Evolutionary conservation across 2,113 vertebrate genomes (phyloP), one percentile per base, ranked within the genome.

Genomic region (Paradoxurus hermaphroditus): DNA sequence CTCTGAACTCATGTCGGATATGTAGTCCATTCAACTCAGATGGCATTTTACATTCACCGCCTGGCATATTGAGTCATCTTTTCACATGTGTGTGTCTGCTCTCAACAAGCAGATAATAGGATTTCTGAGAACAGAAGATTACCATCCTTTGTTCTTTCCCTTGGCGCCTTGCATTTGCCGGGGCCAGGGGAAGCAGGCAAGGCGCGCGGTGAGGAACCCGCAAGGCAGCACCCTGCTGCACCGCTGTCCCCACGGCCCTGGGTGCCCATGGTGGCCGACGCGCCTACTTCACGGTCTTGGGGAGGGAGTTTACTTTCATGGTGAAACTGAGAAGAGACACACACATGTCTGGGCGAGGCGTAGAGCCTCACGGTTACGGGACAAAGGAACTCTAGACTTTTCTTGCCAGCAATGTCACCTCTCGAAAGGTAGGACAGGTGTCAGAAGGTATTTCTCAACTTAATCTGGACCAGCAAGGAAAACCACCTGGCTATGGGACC

Each of bases 11-110:
- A 90, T 95, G 90, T 98, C 51, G 77, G 97, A 94, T 98, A 89
- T 79, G 94, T 91, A 87, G 81, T 51, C 97, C 93, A 88, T 95
- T 97, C 92, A 68, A 46, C 81, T 94, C 84, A 23, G 91, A 97
- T 95, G 97, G 93, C 96, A 96, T 94, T 96, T 97, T 88, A 97
- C 97, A 98, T 97, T 96, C 96, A 95, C 79, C 75, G 97, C 90
- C 97, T 90, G 92, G 95, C 97, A 97, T 91, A 86, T 67, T 88
- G 65, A 94, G 87, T 86, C 94, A 88, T 94, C 98, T 92, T 90
- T 95, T 91, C 85, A 86, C 79, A 92, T 92, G 65, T 86, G 59
- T 31, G 44, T 1, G 82, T 93, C 96, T 98, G 96, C 85, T 97
- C 93, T 78, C 92, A 95, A 97, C 93, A 97, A 94, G 91, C 84